Conservation (phyloP, 2,888 invertebrate genomes). For the Brenthis hecate region DNA sequence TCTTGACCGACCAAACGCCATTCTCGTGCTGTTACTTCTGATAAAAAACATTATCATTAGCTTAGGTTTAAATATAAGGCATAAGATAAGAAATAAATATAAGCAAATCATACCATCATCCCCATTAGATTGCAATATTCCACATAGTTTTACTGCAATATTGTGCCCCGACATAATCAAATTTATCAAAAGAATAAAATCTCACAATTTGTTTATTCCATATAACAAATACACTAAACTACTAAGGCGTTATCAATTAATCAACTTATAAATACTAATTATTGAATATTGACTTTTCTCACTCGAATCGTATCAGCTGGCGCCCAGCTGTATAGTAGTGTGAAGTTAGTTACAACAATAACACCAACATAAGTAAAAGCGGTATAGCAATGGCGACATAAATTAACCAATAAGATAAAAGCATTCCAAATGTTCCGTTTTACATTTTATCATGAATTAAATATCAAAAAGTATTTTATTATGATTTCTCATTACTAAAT, state of each 20-base stretch:
- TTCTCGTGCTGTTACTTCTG: slow-evolving; percentile 86
- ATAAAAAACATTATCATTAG: slow-evolving; percentile 40
- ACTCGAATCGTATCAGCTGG: slow-evolving; percentile 78
- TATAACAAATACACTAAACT: not conserved
- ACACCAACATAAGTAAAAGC: slow-evolving; percentile 54
- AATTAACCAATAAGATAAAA: slow-evolving; percentile 58
- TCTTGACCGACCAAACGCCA: slow-evolving; percentile 92
- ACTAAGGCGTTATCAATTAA: not conserved
- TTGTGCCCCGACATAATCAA: slow-evolving; percentile 73
- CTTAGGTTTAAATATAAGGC: not conserved
- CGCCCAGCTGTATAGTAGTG: slow-evolving; percentile 70
- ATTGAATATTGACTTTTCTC: slow-evolving; percentile 67
- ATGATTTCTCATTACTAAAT: not conserved
- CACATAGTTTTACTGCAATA: slow-evolving; percentile 83
- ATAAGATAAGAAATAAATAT: slow-evolving; percentile 5
- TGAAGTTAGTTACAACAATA: slow-evolving; percentile 58
- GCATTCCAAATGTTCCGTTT: slow-evolving; percentile 47
- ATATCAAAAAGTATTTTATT: not conserved
- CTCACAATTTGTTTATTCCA: not conserved
- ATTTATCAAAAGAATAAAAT: slow-evolving; percentile 26
- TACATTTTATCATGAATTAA: slow-evolving; percentile 33
- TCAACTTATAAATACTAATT: not conserved
- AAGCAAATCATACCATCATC: slow-evolving; percentile 66
- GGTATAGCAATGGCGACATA: slow-evolving; percentile 44
- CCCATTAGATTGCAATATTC: slow-evolving; percentile 74